Percentiles rank a stretch among this genome's conserved stretches.
phyloP scores from a whole-genome alignment of 2,888 invertebrate species.

The Mycalesis mineus region DNA sequence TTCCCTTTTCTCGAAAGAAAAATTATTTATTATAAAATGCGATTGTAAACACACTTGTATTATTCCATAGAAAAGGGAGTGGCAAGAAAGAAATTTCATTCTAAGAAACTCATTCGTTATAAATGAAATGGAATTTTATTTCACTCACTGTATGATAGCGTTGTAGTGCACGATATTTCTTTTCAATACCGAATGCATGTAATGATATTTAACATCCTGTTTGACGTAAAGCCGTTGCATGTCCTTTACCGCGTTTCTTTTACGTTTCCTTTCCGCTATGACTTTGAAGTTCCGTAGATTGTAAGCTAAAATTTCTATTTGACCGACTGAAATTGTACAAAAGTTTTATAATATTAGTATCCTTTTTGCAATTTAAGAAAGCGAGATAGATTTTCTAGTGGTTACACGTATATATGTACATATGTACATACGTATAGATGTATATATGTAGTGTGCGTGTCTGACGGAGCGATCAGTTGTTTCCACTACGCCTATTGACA shows the following conservation, averaged over 20 bases:
- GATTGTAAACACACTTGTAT: background rate
- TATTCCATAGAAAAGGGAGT: background rate
- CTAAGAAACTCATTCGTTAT: background rate
- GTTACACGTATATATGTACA: too few species aligned
- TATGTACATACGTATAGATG: too few species aligned
- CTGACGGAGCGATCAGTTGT: too few species aligned
- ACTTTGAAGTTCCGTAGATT: conserved; percentile 62
- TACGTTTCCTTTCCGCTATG: conserved; percentile 48
- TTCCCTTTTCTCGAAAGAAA: background rate
- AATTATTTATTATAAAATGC: background rate
- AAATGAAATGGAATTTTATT: background rate
- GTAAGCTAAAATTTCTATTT: conserved; percentile 68
- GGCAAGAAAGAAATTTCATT: background rate
- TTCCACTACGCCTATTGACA: too few species aligned
- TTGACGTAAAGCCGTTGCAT: conserved; percentile 7
- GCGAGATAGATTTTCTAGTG: too few species aligned
- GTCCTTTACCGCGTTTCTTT: conserved; percentile 32
- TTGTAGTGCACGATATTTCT: conserved; percentile 67
- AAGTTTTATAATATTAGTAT: too few species aligned
- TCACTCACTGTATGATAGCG: conserved; percentile 59
- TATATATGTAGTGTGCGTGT: too few species aligned
- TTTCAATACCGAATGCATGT: conserved; percentile 47
- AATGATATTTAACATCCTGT: conserved; percentile 37
- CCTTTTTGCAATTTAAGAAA: too few species aligned
- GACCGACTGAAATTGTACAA: conserved; percentile 57